A percentile compares a stretch with the other conserved stretches of the same genome.
phyloP scores from a whole-genome alignment of 2,113 vertebrate species.

The Montifringilla adamsi region DNA sequence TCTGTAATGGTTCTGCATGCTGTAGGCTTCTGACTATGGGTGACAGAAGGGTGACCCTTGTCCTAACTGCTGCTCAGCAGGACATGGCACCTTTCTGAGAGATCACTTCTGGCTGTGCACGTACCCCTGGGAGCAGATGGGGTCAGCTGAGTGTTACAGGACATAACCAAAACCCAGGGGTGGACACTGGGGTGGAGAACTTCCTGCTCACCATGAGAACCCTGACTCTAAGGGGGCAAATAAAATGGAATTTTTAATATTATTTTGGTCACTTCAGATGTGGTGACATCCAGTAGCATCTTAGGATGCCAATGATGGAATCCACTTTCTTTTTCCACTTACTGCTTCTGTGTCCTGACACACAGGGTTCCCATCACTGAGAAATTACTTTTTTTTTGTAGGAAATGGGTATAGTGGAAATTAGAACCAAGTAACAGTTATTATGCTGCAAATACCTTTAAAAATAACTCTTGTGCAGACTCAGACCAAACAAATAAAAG shows the following conservation, averaged over 20 bases:
- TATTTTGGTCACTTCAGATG: not conserved
- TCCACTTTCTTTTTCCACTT: not conserved
- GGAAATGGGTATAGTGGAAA: not conserved
- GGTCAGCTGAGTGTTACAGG: not conserved
- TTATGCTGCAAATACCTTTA: not conserved
- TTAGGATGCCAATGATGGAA: not conserved
- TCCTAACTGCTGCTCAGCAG: not conserved
- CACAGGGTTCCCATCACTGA: not conserved
- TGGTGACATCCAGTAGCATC: not conserved
- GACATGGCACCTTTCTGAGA: not conserved
- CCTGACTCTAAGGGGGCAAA: not conserved
- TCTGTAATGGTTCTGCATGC: not conserved
- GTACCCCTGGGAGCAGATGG: not conserved
- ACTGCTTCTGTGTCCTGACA: not conserved
- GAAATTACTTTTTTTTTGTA: not conserved
- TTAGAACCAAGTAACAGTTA: not conserved
- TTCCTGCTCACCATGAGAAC: not conserved
- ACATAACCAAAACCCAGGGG: not conserved
- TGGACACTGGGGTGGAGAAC: not conserved
- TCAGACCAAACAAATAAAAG: not conserved
- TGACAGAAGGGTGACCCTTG: not conserved
- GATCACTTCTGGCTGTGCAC: rapidly evolving
- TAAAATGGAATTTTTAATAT: not conserved
- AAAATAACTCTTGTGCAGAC: not conserved
- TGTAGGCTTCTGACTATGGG: not conserved